Percentiles rank a stretch among this genome's conserved stretches.
Conservation (phyloP, 2,113 vertebrate species). For the Pithys albifrons region DNA sequence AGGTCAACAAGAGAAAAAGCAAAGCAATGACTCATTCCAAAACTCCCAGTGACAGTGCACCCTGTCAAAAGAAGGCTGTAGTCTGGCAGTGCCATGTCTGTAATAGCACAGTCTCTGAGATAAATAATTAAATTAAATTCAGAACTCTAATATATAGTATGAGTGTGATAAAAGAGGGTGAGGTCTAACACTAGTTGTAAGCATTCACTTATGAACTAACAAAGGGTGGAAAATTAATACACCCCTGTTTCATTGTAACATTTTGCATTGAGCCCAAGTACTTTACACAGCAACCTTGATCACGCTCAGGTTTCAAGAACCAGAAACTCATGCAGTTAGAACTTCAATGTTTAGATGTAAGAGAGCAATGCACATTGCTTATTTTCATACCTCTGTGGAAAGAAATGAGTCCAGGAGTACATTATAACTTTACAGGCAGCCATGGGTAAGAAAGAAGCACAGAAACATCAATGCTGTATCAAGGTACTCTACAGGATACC, state of each 20-base stretch:
- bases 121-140: background rate
- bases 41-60: background rate
- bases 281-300: background rate
- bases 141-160: background rate
- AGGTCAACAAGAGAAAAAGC: background rate
- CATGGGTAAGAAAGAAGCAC: background rate
- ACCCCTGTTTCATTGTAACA: background rate
- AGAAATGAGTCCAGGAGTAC: background rate
- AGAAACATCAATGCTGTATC: background rate
- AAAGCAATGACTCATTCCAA: background rate
- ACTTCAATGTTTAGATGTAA: background rate
- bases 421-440: fast-evolving
- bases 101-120: background rate
- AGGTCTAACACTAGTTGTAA: background rate
- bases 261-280: background rate
- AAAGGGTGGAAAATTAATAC: background rate
- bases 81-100: background rate
- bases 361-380: background rate
- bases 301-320: background rate
- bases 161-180: background rate
- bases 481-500: background rate
- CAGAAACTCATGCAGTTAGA: background rate
- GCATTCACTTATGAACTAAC: fast-evolving
- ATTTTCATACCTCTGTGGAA: background rate
- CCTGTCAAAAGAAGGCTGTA: background rate